These are phyloP conservation scores for Actinernus sp. DNA, from an alignment of 92 coral and sea anemone species.

Conservation along the genomic window DNA sequence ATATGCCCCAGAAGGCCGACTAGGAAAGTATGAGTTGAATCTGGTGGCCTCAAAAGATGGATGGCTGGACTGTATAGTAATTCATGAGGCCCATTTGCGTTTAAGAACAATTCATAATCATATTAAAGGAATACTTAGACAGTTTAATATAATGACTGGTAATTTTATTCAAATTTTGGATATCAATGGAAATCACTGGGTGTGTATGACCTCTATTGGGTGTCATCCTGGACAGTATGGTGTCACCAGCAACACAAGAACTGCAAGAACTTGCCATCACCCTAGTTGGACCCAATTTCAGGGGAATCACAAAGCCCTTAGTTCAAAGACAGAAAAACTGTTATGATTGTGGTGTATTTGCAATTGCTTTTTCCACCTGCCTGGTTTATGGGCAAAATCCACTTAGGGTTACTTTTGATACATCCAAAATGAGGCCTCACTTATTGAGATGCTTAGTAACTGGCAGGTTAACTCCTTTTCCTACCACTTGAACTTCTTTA, in stretches of 20 bases:
- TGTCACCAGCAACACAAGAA: constrained; percentile 47
- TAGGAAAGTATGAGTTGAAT: constrained; percentile 41
- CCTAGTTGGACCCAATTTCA: constrained; percentile 47
- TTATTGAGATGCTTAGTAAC: too few relatives aligned
- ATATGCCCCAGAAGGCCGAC: constrained; percentile 38
- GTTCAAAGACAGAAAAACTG: background rate
- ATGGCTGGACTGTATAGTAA: constrained; percentile 66
- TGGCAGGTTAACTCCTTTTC: too few relatives aligned
- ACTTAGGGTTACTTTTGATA: background rate
- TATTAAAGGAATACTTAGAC: constrained; percentile 60
- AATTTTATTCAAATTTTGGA: constrained; percentile 58
- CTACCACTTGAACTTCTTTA: too few relatives aligned
- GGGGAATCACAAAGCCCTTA: too few relatives aligned
- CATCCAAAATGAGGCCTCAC: background rate
- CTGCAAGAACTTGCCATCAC: constrained; percentile 30
- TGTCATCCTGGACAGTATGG: constrained; percentile 26
- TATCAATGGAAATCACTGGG: constrained; percentile 56
- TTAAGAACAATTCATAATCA: constrained; percentile 20
- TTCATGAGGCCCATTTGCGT: constrained; percentile 51
- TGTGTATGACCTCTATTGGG: constrained; percentile 39
- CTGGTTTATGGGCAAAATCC: background rate
- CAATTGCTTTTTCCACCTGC: background rate
- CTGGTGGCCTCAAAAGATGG: constrained; percentile 43
- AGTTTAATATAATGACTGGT: constrained; percentile 61
- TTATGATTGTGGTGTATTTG: background rate